A percentile compares a stretch with the other conserved stretches of the same genome.
phyloP scores from a whole-genome alignment of 2,888 invertebrate species.

The Lasioglossum villosulum region DNA sequence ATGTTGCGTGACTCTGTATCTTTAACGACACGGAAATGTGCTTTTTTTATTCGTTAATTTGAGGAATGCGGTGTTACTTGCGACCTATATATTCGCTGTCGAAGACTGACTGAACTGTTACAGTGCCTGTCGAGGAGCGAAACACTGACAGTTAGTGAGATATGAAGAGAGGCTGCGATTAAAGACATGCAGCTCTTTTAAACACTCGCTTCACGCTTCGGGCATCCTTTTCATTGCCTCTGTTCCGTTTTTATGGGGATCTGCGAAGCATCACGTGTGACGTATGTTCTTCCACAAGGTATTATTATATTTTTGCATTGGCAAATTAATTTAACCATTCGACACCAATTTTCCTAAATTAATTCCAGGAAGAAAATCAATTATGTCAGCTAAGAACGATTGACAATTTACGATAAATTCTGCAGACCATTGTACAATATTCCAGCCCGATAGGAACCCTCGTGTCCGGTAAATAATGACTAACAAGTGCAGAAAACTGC shows the following conservation, averaged over 20 bases:
- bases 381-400: not conserved
- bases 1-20: constrained; percentile 19
- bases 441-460: not conserved
- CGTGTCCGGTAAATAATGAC: not conserved
- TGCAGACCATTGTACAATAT: not conserved
- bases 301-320: not conserved
- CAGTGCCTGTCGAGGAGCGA: not conserved
- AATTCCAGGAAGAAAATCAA: not conserved
- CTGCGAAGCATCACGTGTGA: not conserved
- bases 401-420: not conserved
- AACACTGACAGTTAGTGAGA: not conserved
- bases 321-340: not conserved
- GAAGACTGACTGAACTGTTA: not conserved
- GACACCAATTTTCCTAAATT: not conserved
- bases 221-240: not conserved
- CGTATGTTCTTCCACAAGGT: not conserved
- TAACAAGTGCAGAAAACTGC: not conserved
- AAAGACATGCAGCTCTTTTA: not conserved
- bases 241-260: not conserved
- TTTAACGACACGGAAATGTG: not conserved
- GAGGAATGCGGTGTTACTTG: not conserved
- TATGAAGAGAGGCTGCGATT: not conserved
- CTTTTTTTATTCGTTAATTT: not conserved
- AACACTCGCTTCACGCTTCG: not conserved
- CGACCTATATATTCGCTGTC: not conserved